These are phyloP conservation scores for Dicycla oo DNA, from an alignment of 2,888 invertebrate species.

Conservation along the genomic window DNA sequence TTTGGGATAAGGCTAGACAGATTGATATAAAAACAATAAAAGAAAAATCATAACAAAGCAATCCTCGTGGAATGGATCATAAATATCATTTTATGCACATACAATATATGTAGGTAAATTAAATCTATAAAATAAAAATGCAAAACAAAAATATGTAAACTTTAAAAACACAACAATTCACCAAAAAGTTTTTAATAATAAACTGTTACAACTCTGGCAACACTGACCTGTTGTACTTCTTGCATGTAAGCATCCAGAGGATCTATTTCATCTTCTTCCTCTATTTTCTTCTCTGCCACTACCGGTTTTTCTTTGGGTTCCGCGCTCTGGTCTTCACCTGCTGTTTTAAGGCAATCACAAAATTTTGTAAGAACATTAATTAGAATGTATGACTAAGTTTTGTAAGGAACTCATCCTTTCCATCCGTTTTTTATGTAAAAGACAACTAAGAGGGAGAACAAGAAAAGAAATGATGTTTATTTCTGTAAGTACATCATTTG, in stretches of 20 bases:
- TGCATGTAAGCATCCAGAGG: constrained; percentile 99
- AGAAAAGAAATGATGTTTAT: no score
- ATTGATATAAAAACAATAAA: not conserved
- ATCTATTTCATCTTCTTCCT: constrained; percentile 96
- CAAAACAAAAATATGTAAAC: not conserved
- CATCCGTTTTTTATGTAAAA: no score
- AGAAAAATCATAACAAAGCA: not conserved
- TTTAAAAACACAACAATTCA: not conserved
- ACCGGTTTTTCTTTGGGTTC: constrained; percentile 87
- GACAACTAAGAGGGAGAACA: no score
- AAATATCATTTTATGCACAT: not conserved
- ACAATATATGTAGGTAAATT: no score
- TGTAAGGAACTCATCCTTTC: no score
- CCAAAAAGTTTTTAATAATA: no score
- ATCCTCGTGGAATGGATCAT: not conserved
- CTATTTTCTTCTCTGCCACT: constrained; percentile 82
- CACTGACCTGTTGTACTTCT: constrained; percentile 91
- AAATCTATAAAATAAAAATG: not conserved
- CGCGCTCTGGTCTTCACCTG: constrained; percentile 87
- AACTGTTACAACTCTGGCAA: no score
- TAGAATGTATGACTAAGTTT: no score
- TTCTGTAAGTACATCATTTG: no score
- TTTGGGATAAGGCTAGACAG: not conserved
- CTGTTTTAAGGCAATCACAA: constrained; percentile 1
- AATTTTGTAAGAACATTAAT: no score